These are phyloP conservation scores for Sarcophaga variegata DNA, from an alignment of 2,888 invertebrate species.

Conservation along the genomic window DNA sequence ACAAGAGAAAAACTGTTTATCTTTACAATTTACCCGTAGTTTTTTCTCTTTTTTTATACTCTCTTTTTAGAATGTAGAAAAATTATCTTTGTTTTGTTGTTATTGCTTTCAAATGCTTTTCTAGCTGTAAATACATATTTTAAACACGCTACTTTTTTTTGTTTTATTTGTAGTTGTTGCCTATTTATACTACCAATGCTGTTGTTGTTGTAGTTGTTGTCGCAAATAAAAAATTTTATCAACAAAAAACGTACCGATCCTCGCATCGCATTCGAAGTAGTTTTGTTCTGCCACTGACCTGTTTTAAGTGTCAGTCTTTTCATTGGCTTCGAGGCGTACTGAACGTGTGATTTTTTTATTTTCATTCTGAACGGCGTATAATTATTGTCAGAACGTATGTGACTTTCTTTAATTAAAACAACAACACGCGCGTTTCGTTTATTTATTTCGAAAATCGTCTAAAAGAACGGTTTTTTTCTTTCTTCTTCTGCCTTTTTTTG, in stretches of 20 bases:
- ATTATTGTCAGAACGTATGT: too few species aligned
- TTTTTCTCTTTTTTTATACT: not conserved
- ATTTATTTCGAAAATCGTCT: too few species aligned
- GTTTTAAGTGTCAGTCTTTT: constrained; percentile 67
- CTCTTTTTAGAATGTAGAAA: constrained; percentile 6
- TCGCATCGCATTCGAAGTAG: constrained; percentile 36
- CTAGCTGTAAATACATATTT: constrained; percentile 20
- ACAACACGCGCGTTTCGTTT: constrained; percentile 15
- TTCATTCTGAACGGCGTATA: too few species aligned
- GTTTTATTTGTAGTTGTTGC: constrained; percentile 13
- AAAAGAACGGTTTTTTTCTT: too few species aligned
- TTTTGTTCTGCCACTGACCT: constrained; percentile 66
- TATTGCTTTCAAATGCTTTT: not conserved
- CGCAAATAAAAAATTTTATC: not conserved
- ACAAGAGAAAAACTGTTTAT: too few species aligned
- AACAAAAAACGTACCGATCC: constrained; percentile 29
- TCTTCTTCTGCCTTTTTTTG: too few species aligned
- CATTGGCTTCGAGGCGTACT: constrained; percentile 59
- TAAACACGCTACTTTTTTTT: not conserved
- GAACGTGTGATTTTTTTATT: constrained; percentile 28
- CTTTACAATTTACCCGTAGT: too few species aligned
- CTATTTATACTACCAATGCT: not conserved
- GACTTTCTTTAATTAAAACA: not conserved
- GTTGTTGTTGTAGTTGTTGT: too few species aligned
- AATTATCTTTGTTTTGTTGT: not conserved